phyloP scores from a whole-genome alignment of 2,888 invertebrate genomes.

The Tribolium freemani region DNA sequence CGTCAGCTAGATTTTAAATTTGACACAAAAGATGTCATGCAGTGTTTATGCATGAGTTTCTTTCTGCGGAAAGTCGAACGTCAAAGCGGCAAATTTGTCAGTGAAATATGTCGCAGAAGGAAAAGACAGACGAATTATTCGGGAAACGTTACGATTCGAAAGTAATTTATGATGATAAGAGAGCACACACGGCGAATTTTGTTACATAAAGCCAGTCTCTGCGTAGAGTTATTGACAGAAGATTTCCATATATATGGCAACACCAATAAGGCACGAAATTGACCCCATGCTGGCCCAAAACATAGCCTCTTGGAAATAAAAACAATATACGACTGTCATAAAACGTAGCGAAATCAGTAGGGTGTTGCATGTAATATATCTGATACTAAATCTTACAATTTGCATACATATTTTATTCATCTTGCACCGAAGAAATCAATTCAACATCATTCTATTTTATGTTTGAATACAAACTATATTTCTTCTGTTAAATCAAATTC shows the following conservation, averaged over 20 bases:
- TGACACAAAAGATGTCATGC: conserved; percentile 35
- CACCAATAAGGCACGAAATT: conserved; percentile 41
- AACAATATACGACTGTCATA: conserved; percentile 44
- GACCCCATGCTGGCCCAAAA: conserved; percentile 38
- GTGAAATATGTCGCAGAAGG: conserved; percentile 27
- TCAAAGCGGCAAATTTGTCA: conserved; percentile 38
- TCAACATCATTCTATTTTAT: conserved; percentile 31
- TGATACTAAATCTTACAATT: conserved; percentile 41
- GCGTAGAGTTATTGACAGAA: conserved; percentile 34
- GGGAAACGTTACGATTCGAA: conserved; percentile 5
- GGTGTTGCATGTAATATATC: conserved; percentile 44
- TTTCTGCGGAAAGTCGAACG: conserved; percentile 26
- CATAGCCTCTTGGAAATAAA: conserved; percentile 39
- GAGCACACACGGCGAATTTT: conserved; percentile 4
- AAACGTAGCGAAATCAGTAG: conserved; percentile 35
- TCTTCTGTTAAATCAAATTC: conserved; percentile 24
- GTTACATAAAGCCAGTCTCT: neutral
- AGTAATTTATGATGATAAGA: conserved; percentile 24
- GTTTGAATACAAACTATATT: conserved; percentile 30
- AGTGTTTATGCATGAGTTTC: conserved; percentile 35
- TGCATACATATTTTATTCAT: conserved; percentile 45
- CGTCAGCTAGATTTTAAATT: conserved; percentile 33
- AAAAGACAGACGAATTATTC: too few species aligned
- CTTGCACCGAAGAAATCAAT: conserved; percentile 36
- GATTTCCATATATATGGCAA: conserved; percentile 39